phyloP scores from a whole-genome alignment of 2,888 invertebrate genomes.

The Andrena praecox region DNA sequence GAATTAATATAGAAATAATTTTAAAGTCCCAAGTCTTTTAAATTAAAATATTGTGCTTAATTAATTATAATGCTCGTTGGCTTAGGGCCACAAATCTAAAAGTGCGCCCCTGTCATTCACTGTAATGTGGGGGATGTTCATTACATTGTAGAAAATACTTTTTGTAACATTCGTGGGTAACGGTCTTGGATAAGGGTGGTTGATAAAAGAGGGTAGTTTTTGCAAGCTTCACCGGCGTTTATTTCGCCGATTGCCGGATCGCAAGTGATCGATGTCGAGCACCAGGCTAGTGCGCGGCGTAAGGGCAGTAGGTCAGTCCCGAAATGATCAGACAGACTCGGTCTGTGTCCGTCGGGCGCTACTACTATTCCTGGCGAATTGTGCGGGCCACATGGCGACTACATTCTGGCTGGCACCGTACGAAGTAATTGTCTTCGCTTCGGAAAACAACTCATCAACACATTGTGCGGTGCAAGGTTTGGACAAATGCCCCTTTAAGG shows the following conservation, averaged over 20 bases:
- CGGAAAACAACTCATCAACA: conserved; percentile 15
- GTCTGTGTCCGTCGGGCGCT: conserved; percentile 43
- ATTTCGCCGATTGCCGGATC: conserved; percentile 28
- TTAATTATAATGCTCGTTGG: too few relatives aligned
- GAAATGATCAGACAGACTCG: conserved; percentile 70
- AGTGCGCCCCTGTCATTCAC: too few relatives aligned
- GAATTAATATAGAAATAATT: too few relatives aligned
- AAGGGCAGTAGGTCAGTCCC: conserved; percentile 80
- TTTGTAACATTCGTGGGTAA: too few relatives aligned
- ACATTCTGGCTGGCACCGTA: conserved; percentile 18
- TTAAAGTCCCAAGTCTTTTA: too few relatives aligned
- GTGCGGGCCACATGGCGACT: conserved; percentile 34
- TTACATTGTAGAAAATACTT: too few relatives aligned
- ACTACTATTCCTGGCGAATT: conserved; percentile 62
- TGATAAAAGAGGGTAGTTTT: background rate
- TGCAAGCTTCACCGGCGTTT: conserved; percentile 17
- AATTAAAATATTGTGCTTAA: too few relatives aligned
- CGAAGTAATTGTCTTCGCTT: conserved; percentile 13
- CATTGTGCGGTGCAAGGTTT: too few relatives aligned
- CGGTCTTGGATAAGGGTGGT: too few relatives aligned
- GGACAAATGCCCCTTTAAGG: too few relatives aligned
- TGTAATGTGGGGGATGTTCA: too few relatives aligned
- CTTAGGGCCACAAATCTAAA: too few relatives aligned
- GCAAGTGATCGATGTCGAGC: conserved; percentile 27
- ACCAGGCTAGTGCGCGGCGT: conserved; percentile 64